Percentiles rank a stretch among this genome's conserved stretches.
Evolutionary conservation across 2,888 invertebrate species (phyloP).

Genomic region (Sericinus montela): DNA sequence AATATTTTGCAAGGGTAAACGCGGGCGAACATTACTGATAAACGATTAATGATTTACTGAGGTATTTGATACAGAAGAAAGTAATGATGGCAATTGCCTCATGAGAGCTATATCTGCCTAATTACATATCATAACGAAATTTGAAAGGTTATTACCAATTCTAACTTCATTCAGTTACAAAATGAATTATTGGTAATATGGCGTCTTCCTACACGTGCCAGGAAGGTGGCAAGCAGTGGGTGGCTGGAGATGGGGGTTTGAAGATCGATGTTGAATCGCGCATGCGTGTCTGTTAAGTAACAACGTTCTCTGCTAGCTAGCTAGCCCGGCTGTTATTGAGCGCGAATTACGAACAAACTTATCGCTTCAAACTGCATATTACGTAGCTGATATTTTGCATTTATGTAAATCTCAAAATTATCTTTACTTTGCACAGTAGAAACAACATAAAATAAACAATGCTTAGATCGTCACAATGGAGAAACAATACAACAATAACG

Average conservation of each 20-base stretch:
- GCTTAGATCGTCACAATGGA: too few relatives aligned
- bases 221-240: slow-evolving; percentile 27
- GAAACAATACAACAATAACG: too few relatives aligned
- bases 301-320: slow-evolving; percentile 26
- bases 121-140: slow-evolving; percentile 1
- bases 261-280: slow-evolving; percentile 61
- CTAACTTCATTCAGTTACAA: slow-evolving; percentile 34
- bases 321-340: slow-evolving; percentile 43
- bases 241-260: slow-evolving; percentile 34
- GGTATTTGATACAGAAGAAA: too few relatives aligned
- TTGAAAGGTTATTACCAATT: slow-evolving; percentile 1
- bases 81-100: too few relatives aligned
- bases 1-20: not conserved
- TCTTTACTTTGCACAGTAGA: too few relatives aligned
- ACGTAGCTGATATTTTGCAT: not conserved
- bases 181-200: slow-evolving; percentile 46
- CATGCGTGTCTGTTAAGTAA: slow-evolving; percentile 45
- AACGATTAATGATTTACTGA: too few relatives aligned
- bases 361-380: slow-evolving; percentile 20
- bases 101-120: not conserved
- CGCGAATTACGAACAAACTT: slow-evolving; percentile 35
- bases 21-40: not conserved
- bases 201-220: slow-evolving; percentile 47
- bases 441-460: not conserved
- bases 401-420: too few relatives aligned